phyloP scores from a whole-genome alignment of 2,113 vertebrate species.

The Nycticryphes semicollaris region DNA sequence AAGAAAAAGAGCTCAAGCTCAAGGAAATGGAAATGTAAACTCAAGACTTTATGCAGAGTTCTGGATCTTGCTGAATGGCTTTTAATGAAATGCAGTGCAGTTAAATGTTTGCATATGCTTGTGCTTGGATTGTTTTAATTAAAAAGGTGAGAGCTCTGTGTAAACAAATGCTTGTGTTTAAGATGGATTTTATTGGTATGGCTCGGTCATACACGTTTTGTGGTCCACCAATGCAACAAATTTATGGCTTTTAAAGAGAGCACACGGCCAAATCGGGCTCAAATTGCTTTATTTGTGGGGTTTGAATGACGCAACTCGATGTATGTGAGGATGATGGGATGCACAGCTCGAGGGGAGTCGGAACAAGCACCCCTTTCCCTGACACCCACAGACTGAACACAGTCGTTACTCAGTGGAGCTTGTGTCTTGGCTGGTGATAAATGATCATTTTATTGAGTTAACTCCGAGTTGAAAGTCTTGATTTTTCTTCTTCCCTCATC shows the following conservation, averaged over 20 bases:
- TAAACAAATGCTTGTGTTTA: slow-evolving; percentile 8
- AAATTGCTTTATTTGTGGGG: accelerated
- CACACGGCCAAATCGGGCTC: accelerated
- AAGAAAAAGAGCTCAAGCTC: not conserved
- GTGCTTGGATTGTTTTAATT: not conserved
- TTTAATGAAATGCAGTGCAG: not conserved
- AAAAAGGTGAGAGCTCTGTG: slow-evolving; percentile 10
- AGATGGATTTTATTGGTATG: not conserved
- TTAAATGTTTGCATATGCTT: not conserved
- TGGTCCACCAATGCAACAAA: not conserved
- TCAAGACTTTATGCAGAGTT: not conserved
- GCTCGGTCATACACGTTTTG: not conserved
- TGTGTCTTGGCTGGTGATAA: not conserved
- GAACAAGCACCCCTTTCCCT: not conserved
- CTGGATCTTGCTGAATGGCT: not conserved
- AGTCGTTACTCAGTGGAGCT: not conserved
- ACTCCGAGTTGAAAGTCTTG: not conserved
- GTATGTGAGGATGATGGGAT: not conserved
- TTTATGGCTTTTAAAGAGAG: not conserved
- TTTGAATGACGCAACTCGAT: not conserved
- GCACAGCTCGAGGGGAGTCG: not conserved
- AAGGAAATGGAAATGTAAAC: not conserved
- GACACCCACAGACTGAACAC: accelerated
- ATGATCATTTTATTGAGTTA: not conserved
- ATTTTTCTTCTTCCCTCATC: not conserved